Percentiles rank a stretch among this genome's conserved stretches.
Conservation (phyloP, 2,797 vertebrate species). For the Acestrorhynchus altus region DNA sequence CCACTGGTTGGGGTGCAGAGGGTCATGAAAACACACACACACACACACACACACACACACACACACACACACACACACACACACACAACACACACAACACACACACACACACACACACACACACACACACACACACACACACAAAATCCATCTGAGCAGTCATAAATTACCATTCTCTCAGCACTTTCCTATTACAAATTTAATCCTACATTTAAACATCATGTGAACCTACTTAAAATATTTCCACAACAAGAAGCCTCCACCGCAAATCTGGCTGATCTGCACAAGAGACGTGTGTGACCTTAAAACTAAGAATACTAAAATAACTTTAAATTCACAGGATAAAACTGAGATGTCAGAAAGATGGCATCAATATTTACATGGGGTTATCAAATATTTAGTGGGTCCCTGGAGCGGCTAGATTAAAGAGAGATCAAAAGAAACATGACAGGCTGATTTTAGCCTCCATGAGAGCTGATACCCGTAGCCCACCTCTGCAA, state of each 20-base stretch:
- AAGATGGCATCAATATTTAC: constrained; percentile 66
- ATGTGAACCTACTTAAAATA: neutral
- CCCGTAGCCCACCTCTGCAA: constrained; percentile 19
- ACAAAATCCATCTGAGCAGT: neutral
- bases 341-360: constrained; percentile 36
- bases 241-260: constrained; percentile 23
- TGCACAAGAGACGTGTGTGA: neutral
- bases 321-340: constrained; percentile 13
- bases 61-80: constrained; percentile 35
- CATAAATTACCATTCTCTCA: neutral
- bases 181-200: too few species aligned
- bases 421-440: constrained; percentile 58
- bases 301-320: constrained; percentile 7
- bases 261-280: neutral
- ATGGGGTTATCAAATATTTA: constrained; percentile 70
- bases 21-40: constrained; percentile 31
- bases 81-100: constrained; percentile 35
- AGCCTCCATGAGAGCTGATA: constrained; percentile 7
- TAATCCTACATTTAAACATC: constrained; percentile 15
- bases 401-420: constrained; percentile 40
- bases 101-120: constrained; percentile 33
- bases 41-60: constrained; percentile 36
- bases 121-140: constrained; percentile 33
- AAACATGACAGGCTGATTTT: constrained; percentile 40
- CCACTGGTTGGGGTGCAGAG: constrained; percentile 14